phyloP scores from a whole-genome alignment of 2,113 vertebrate genomes.

The Grallaria varia region DNA sequence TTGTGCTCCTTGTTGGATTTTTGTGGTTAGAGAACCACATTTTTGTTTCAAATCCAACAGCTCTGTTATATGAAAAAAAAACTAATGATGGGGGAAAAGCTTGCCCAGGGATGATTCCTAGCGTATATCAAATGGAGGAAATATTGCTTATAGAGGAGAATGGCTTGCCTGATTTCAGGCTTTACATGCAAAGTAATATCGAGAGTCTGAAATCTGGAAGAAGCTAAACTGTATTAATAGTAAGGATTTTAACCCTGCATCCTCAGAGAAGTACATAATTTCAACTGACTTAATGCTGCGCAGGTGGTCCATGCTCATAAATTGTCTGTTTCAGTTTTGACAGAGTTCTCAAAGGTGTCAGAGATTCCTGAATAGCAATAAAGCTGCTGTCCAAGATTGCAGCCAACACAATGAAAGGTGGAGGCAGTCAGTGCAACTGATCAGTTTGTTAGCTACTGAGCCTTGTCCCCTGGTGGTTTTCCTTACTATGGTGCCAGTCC shows the following conservation, averaged over 20 bases:
- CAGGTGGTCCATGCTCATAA: conserved; percentile 48
- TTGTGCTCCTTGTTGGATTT: conserved; percentile 37
- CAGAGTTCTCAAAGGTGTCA: not conserved
- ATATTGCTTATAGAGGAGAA: conserved; percentile 41
- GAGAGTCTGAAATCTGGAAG: conserved; percentile 32
- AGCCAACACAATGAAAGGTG: conserved; percentile 3
- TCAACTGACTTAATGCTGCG: conserved; percentile 13
- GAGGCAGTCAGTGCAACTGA: not conserved
- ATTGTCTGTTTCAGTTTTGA: conserved; percentile 25
- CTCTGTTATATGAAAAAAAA: conserved; percentile 27
- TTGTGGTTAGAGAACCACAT: conserved; percentile 40
- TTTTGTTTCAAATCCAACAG: conserved; percentile 50
- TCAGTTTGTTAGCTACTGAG: not conserved
- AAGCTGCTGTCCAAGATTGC: not conserved
- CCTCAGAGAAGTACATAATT: not conserved
- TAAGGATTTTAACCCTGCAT: conserved; percentile 23
- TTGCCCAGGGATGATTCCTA: not conserved
- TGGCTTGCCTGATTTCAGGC: conserved; percentile 8
- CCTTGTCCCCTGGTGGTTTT: not conserved
- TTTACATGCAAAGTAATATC: not conserved
- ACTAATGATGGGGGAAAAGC: not conserved
- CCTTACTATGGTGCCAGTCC: not conserved
- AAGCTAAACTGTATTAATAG: conserved; percentile 2
- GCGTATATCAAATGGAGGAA: conserved; percentile 40
- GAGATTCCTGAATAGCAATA: not conserved